A percentile compares a stretch with the other conserved stretches of the same genome.
Conservation (phyloP, 2,113 vertebrate species). For the Pluvianellus socialis region DNA sequence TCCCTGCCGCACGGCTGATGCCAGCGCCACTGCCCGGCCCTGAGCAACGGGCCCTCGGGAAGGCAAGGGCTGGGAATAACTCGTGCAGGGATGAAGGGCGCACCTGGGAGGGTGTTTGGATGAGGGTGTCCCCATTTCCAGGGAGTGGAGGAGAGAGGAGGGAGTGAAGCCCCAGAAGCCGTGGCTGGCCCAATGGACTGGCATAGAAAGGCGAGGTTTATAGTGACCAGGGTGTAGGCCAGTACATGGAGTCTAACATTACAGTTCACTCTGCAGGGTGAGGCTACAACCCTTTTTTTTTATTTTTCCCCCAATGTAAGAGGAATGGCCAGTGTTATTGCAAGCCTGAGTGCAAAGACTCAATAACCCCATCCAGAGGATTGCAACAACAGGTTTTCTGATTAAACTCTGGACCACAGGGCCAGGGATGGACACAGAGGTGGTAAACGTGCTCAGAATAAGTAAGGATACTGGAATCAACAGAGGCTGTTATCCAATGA, state of each 20-base stretch:
- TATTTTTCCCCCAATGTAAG: background rate
- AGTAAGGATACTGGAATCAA: background rate
- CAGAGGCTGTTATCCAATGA: background rate
- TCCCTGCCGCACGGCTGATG: fast-evolving
- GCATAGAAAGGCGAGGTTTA: background rate
- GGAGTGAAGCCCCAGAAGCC: background rate
- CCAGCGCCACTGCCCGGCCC: fast-evolving
- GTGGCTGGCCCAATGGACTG: fast-evolving
- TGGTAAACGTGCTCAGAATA: background rate
- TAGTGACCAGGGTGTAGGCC: background rate
- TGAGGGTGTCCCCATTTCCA: fast-evolving
- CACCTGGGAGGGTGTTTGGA: background rate
- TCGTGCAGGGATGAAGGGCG: background rate
- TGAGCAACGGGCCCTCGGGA: fast-evolving
- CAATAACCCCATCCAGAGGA: background rate
- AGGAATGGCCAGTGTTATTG: background rate
- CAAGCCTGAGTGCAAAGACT: background rate
- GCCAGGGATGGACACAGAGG: background rate
- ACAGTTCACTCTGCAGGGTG: background rate
- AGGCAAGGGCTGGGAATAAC: background rate
- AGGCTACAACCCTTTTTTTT: background rate
- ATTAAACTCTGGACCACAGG: background rate
- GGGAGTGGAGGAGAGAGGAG: background rate
- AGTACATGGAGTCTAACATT: background rate
- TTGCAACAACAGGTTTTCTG: background rate